Evolutionary conservation across 1,140 invertebrate species (phyloP), one percentile per base, ranked within the genome.

Genomic region (Bilobella aurantiaca): DNA sequence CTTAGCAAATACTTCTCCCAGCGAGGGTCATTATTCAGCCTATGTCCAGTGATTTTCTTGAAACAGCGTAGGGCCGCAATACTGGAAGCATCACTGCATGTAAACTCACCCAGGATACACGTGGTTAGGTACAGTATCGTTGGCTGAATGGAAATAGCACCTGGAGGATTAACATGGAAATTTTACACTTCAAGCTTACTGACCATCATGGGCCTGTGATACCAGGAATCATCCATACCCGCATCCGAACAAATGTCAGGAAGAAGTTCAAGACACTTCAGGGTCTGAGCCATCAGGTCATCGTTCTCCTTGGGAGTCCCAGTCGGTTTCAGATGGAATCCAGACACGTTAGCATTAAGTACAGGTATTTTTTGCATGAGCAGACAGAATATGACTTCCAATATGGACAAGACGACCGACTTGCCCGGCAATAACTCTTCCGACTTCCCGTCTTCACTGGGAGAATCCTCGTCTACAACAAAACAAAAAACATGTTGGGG

Each of bases 361-460:
- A 85, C 82, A 27, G 94, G 93, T 67, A 95, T 82, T 74, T 97
- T 88, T 29, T 91, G 82, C 1, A 96, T 91, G 53, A 98, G 78
- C 1, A 96, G 80, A 79, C 94, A 98, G 42, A 98, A 79, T 75
- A 91, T 94, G 2, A 97, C 92, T 81, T 98, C 95, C 27, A 98
- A 75, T 8, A 91, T 84, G 5, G 94, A 90, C 80, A 96, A 97
- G 3, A 95, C 91, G 28, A 98, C 80, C 0, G 94, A 97, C 73
- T 88, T 87, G 14, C 89, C 90, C 3, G 90, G 88, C n/a, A 82
- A 79, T 60, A 98, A 84, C 63, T 91, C 85, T 0, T 91, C 91
- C 21, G 23, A 16, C 12, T 8, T 23, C 49, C 5, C 49, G 53
- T 71, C 71, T 66, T 82, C 79, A 69, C 82, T 77, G 79, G 62